These are phyloP conservation scores for Drosophila funebris DNA, from an alignment of 1,140 invertebrate species.

Conservation along the genomic window DNA sequence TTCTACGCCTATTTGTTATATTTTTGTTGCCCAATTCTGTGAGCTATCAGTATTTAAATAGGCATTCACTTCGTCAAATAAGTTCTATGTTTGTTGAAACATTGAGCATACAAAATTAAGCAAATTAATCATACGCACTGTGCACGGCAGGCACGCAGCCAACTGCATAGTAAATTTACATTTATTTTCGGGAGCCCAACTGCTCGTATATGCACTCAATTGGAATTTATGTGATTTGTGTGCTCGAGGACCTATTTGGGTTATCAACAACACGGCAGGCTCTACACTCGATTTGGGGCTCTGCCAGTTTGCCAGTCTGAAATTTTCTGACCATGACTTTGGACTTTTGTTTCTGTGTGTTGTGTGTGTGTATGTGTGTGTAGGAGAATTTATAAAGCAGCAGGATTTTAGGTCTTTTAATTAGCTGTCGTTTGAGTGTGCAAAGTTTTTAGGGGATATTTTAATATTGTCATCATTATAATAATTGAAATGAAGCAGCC, in stretches of 20 bases:
- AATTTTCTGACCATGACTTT: constrained; percentile 59
- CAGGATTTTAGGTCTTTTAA: constrained; percentile 65
- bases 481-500: constrained; percentile 73
- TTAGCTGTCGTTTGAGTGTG: constrained; percentile 50
- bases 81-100: neutral
- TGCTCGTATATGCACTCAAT: constrained; percentile 81
- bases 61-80: constrained; percentile 14
- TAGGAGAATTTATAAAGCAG: neutral
- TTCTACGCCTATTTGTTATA: too few relatives aligned
- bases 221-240: constrained; percentile 83
- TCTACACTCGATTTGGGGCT: constrained; percentile 5
- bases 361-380: neutral
- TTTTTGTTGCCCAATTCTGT: neutral
- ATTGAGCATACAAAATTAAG: constrained; percentile 46
- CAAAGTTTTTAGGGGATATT: constrained; percentile 56
- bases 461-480: constrained; percentile 77
- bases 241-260: constrained; percentile 78
- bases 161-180: constrained; percentile 78
- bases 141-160: constrained; percentile 13
- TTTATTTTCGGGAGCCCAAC: constrained; percentile 61
- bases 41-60: constrained; percentile 40
- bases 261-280: constrained; percentile 77
- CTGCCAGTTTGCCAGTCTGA: neutral
- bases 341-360: constrained; percentile 58
- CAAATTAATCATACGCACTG: constrained; percentile 78